phyloP scores from a whole-genome alignment of 2,113 vertebrate genomes.

The Neolamprologus ventralis region DNA sequence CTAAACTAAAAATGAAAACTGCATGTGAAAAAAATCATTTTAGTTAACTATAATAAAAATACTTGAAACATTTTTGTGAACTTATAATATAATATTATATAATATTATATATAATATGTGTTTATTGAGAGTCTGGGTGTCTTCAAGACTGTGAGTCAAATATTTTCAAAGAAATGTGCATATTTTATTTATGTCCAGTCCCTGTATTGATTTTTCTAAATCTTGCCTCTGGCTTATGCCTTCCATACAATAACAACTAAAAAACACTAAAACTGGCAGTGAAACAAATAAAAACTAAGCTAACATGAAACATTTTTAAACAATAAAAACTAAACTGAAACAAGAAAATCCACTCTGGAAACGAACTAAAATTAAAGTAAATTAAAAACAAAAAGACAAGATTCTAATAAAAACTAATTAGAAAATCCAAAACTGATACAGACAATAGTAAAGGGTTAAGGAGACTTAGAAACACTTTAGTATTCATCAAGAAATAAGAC shows the following conservation, averaged over 20 bases:
- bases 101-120: too few species aligned
- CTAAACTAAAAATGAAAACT: not conserved
- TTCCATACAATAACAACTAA: not conserved
- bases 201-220: not conserved
- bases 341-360: not conserved
- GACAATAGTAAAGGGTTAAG: slow-evolving; percentile 2
- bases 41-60: not conserved
- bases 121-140: not conserved
- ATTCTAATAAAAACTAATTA: not conserved
- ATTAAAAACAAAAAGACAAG: not conserved
- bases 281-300: not conserved
- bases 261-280: not conserved
- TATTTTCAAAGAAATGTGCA: not conserved
- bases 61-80: not conserved
- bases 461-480: not conserved
- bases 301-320: not conserved
- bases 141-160: not conserved
- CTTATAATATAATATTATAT: not conserved
- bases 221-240: not conserved
- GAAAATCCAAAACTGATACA: not conserved
- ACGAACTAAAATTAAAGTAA: not conserved
- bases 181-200: not conserved
- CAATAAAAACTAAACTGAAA: not conserved
- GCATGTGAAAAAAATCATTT: not conserved
- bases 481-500: not conserved